phyloP scores from a whole-genome alignment of 2,888 invertebrate species.

The Drosophila tripunctata region DNA sequence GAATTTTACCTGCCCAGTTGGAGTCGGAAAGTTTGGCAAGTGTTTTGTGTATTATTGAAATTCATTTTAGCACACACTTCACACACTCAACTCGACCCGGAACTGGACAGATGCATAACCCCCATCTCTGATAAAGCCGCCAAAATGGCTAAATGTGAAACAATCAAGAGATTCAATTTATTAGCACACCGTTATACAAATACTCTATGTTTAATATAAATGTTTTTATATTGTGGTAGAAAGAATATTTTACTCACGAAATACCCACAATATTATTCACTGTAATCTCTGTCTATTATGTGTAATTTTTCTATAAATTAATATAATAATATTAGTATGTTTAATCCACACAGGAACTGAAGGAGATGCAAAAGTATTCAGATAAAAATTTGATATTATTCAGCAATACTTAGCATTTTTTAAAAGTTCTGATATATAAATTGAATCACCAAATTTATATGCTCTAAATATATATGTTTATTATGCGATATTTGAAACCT shows the following conservation, averaged over 20 bases:
- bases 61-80: constrained; percentile 51
- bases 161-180: constrained; percentile 5
- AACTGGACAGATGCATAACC: not conserved
- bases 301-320: no score
- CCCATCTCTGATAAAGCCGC: constrained; percentile 9
- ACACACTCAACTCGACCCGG: not conserved
- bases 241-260: no score
- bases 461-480: not conserved
- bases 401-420: no score
- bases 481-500: not conserved
- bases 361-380: no score
- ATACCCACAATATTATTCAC: no score
- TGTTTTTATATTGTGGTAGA: no score
- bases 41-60: constrained; percentile 71
- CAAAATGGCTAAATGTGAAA: constrained; percentile 28
- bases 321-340: no score
- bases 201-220: constrained; percentile 19
- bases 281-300: no score
- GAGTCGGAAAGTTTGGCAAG: constrained; percentile 14
- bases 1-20: constrained; percentile 68
- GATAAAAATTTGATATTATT: no score
- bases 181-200: not conserved
- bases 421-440: no score
- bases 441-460: not conserved
- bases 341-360: no score